Conservation (phyloP, 2,113 vertebrate genomes). For the Blennius ocellaris region DNA sequence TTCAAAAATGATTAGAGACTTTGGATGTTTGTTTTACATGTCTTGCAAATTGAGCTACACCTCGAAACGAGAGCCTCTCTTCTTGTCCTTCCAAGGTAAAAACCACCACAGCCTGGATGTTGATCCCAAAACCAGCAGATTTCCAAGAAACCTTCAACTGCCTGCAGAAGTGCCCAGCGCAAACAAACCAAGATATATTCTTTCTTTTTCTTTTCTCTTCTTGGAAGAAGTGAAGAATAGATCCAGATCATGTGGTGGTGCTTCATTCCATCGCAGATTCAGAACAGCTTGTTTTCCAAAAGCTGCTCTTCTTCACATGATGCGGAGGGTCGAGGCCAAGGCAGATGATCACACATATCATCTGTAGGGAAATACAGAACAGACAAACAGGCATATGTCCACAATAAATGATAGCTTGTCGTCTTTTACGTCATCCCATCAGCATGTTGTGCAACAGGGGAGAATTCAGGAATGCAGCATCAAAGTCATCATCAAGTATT, state of each 20-base stretch:
- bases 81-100: slow-evolving; percentile 23
- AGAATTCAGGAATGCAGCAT: not conserved
- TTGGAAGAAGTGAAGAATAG: slow-evolving; percentile 45
- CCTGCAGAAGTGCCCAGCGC: slow-evolving; percentile 42
- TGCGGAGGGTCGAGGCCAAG: slow-evolving; percentile 26
- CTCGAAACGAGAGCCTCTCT: not conserved
- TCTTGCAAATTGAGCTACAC: not conserved
- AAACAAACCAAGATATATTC: slow-evolving; percentile 30
- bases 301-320: slow-evolving; percentile 38
- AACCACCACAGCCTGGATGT: slow-evolving; percentile 24
- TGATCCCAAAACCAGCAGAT: slow-evolving; percentile 3
- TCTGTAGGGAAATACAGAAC: slow-evolving; percentile 16
- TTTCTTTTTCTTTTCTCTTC: slow-evolving; percentile 17
- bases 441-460: not conserved
- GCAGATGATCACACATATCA: slow-evolving; percentile 14
- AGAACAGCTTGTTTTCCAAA: slow-evolving; percentile 55
- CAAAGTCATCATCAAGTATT: too few species aligned
- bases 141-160: slow-evolving; percentile 55
- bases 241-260: slow-evolving; percentile 46
- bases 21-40: slow-evolving; percentile 2
- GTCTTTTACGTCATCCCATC: not conserved
- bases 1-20: slow-evolving; percentile 6
- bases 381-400: slow-evolving; percentile 11
- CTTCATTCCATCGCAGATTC: slow-evolving; percentile 49
- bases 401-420: not conserved